These are phyloP conservation scores for Shinisaurus crocodilurus DNA, from an alignment of 2,113 vertebrate species.

Conservation along the genomic window DNA sequence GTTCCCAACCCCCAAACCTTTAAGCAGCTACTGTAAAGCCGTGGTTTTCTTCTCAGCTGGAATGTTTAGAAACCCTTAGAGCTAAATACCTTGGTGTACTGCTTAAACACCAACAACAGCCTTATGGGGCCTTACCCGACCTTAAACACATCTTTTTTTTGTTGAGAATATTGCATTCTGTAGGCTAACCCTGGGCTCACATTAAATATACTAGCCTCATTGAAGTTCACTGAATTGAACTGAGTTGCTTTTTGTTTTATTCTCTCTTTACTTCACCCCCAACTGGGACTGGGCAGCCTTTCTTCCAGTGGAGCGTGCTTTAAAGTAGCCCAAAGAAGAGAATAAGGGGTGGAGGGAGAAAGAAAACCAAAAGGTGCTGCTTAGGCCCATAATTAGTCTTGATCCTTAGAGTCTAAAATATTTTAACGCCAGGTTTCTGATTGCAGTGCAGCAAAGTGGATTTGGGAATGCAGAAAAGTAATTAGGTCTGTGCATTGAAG, in stretches of 20 bases:
- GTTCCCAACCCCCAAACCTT: slow-evolving; percentile 84
- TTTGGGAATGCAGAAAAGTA: slow-evolving; percentile 94
- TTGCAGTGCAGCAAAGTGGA: slow-evolving; percentile 90
- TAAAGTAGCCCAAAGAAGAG: slow-evolving; percentile 80
- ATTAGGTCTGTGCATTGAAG: slow-evolving; percentile 96
- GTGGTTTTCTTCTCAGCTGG: slow-evolving; percentile 86
- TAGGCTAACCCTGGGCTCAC: slow-evolving; percentile 84
- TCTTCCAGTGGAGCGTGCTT: slow-evolving; percentile 84
- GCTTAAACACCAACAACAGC: slow-evolving; percentile 92
- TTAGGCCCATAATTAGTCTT: slow-evolving; percentile 97
- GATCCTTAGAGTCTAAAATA: slow-evolving; percentile 95
- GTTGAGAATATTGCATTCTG: slow-evolving; percentile 87
- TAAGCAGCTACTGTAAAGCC: slow-evolving; percentile 87
- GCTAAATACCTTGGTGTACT: slow-evolving; percentile 88
- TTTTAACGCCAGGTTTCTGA: slow-evolving; percentile 94
- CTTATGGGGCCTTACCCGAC: slow-evolving; percentile 86
- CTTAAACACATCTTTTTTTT: slow-evolving; percentile 90
- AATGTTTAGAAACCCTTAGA: slow-evolving; percentile 88
- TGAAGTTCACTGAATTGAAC: slow-evolving; percentile 88
- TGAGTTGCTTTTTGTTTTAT: slow-evolving; percentile 89
- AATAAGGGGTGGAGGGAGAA: slow-evolving; percentile 46
- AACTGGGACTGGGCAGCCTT: slow-evolving; percentile 83
- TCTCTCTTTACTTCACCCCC: slow-evolving; percentile 84
- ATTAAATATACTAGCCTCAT: slow-evolving; percentile 86
- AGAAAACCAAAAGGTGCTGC: slow-evolving; percentile 89